phyloP scores from a whole-genome alignment of 1,140 invertebrate species.

The Homarus americanus region DNA sequence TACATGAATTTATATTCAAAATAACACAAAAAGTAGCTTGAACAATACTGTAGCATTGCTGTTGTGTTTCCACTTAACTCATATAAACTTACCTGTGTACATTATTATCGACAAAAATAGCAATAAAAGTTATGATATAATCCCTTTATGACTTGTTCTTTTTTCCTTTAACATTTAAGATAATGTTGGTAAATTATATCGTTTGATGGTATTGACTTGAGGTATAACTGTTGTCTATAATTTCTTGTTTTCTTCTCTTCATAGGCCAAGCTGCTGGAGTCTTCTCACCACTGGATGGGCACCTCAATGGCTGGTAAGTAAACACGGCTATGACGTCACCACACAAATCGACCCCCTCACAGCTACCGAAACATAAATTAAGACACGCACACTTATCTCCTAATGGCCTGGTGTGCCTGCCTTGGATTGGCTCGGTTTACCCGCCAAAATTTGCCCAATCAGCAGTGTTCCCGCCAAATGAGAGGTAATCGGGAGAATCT shows the following conservation, averaged over 20 bases:
- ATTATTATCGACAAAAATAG: not conserved
- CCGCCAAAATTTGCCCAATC: not conserved
- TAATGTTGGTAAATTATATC: too few relatives aligned
- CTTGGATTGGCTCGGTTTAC: not conserved
- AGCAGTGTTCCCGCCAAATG: not conserved
- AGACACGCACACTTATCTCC: not conserved
- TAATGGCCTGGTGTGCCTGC: not conserved
- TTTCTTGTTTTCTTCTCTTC: constrained; percentile 15
- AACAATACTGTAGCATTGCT: too few relatives aligned
- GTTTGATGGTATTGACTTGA: too few relatives aligned
- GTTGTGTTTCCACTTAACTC: too few relatives aligned
- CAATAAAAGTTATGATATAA: too few relatives aligned
- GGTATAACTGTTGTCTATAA: too few relatives aligned
- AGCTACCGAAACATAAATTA: not conserved
- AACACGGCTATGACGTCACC: not conserved
- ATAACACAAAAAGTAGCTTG: too few relatives aligned
- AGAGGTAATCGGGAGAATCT: not conserved
- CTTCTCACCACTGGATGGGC: constrained; percentile 63
- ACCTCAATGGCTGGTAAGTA: constrained; percentile 60
- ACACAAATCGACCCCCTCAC: not conserved
- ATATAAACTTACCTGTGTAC: too few relatives aligned
- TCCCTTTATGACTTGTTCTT: not conserved
- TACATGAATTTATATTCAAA: too few relatives aligned
- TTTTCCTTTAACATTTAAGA: too few relatives aligned
- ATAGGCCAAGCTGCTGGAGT: constrained; percentile 62